phyloP scores from a whole-genome alignment of 1,140 invertebrate genomes.

The Aphidius ervi region DNA sequence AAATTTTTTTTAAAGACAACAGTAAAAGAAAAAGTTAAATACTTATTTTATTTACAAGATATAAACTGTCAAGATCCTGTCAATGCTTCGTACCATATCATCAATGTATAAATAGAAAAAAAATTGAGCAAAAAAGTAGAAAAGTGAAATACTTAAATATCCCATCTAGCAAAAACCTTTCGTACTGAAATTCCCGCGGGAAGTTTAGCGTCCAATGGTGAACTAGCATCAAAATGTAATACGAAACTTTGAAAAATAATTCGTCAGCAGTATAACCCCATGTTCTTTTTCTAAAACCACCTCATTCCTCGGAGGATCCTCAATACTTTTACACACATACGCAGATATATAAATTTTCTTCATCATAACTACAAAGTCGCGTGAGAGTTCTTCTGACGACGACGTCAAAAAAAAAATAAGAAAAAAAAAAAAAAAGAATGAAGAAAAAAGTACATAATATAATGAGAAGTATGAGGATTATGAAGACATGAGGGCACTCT shows the following conservation, averaged over 20 bases:
- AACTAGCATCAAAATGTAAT: constrained; percentile 27
- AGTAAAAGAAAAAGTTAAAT: not conserved
- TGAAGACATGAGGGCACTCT: constrained; percentile 17
- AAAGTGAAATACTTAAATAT: constrained; percentile 17
- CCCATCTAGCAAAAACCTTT: not conserved
- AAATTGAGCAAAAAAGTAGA: too few species aligned
- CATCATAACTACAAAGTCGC: constrained; percentile 10
- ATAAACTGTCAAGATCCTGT: not conserved
- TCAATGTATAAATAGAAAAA: not conserved
- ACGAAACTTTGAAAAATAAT: constrained; percentile 30
- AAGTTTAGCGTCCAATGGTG: constrained; percentile 7
- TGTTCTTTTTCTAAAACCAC: not conserved
- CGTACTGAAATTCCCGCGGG: constrained; percentile 3
- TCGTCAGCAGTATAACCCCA: constrained; percentile 22
- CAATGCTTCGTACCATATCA: too few species aligned
- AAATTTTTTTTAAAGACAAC: too few species aligned
- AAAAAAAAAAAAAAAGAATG: constrained; percentile 14
- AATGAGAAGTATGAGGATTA: not conserved
- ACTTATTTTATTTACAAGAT: not conserved
- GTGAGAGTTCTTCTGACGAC: not conserved
- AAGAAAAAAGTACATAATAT: constrained; percentile 1
- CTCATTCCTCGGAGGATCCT: not conserved
- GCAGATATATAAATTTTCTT: constrained; percentile 7
- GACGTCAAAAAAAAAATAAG: constrained; percentile 1
- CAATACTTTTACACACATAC: not conserved